phyloP scores from a whole-genome alignment of 2,113 vertebrate genomes.

The Scatophagus argus region DNA sequence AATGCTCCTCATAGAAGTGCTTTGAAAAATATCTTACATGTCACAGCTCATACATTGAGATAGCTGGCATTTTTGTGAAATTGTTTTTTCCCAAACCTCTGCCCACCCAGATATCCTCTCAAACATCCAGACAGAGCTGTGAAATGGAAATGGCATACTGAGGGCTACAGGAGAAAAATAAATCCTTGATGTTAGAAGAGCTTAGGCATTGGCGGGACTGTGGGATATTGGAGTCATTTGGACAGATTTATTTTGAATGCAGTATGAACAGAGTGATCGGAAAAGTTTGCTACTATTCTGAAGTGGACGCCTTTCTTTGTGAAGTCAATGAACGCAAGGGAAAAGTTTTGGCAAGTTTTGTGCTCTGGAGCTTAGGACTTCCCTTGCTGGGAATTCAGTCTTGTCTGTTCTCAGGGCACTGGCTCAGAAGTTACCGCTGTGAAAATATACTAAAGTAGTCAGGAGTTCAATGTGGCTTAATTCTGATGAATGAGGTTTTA shows the following conservation, averaged over 20 bases:
- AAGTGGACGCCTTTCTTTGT: conserved; percentile 34
- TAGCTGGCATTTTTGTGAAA: background rate
- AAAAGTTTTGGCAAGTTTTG: conserved; percentile 46
- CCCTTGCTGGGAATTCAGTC: conserved; percentile 17
- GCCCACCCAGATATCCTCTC: conserved; percentile 28
- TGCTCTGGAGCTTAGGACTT: conserved; percentile 33
- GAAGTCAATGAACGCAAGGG: conserved; percentile 20
- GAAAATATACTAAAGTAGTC: conserved; percentile 40
- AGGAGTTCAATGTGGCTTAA: conserved; percentile 19
- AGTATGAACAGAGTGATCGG: conserved; percentile 1
- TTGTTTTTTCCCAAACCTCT: conserved; percentile 32
- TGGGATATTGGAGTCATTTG: conserved; percentile 41
- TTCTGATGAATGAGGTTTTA: conserved; percentile 15
- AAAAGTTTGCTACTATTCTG: conserved; percentile 2
- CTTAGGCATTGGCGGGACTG: conserved; percentile 40
- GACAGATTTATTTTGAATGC: conserved; percentile 36
- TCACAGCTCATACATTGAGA: background rate
- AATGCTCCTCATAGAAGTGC: background rate
- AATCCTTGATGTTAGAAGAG: conserved; percentile 46
- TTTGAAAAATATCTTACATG: background rate
- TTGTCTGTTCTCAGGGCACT: conserved; percentile 23
- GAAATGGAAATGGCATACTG: conserved; percentile 51
- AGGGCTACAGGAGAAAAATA: conserved; percentile 31
- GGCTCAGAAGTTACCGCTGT: conserved; percentile 30
- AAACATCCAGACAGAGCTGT: conserved; percentile 45